These are phyloP conservation scores for Drosophila persimilis DNA, from an alignment of 1,140 invertebrate genomes.

Conservation along the genomic window DNA sequence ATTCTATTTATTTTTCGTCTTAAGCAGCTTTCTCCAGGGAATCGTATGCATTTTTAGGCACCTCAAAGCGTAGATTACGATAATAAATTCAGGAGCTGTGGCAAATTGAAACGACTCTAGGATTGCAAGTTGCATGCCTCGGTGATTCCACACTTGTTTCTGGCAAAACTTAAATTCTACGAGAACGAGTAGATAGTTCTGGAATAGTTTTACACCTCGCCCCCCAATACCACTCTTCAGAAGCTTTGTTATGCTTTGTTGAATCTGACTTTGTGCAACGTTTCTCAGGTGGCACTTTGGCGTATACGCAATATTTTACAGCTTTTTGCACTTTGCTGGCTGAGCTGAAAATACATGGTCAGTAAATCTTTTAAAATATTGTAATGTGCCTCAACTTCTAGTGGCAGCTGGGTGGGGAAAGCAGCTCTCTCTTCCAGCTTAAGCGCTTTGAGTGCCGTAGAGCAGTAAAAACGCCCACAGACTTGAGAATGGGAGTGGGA, in stretches of 20 bases:
- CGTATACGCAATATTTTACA: slow-evolving; percentile 76
- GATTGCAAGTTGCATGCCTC: neutral
- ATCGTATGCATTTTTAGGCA: slow-evolving; percentile 27
- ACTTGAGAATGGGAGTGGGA: slow-evolving; percentile 4
- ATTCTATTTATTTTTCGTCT: slow-evolving; percentile 73
- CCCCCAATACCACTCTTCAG: slow-evolving; percentile 25
- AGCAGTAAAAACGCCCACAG: slow-evolving; percentile 64
- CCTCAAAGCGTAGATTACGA: slow-evolving; percentile 27
- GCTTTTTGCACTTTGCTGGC: slow-evolving; percentile 73
- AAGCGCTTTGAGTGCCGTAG: slow-evolving; percentile 60
- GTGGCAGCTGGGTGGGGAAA: slow-evolving; percentile 1
- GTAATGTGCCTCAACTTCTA: slow-evolving; percentile 47
- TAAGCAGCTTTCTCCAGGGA: slow-evolving; percentile 43
- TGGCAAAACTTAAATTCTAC: slow-evolving; percentile 19
- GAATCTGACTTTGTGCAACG: slow-evolving; percentile 53
- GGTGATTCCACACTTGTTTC: neutral
- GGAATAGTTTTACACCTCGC: slow-evolving; percentile 1
- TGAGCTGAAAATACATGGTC: slow-evolving; percentile 64
- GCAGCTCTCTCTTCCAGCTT: slow-evolving; percentile 33
- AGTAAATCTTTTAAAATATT: slow-evolving; percentile 80
- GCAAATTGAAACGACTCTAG: neutral
- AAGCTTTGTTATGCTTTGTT: slow-evolving; percentile 53
- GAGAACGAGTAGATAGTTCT: slow-evolving; percentile 9
- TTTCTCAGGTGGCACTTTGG: slow-evolving; percentile 54
- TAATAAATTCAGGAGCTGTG: slow-evolving; percentile 9